Conservation (phyloP, 2,888 invertebrate species). For the Emesis russula region DNA sequence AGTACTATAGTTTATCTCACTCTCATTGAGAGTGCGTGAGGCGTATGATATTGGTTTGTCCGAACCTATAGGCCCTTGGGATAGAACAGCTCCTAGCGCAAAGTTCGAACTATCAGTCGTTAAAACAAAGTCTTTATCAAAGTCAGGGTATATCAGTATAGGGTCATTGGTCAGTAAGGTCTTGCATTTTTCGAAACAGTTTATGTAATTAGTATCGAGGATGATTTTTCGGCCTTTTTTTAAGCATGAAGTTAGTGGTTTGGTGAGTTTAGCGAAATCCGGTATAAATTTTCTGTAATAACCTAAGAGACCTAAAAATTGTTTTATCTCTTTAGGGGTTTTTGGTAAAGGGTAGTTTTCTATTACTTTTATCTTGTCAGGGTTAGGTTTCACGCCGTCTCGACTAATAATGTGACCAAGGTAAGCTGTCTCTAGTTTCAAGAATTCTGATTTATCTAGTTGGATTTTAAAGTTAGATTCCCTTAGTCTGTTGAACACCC, state of each 20-base stretch:
- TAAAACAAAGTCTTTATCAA: slow-evolving; percentile 84
- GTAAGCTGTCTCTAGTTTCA: slow-evolving; percentile 7
- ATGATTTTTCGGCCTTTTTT: slow-evolving; percentile 48
- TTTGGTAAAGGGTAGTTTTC: too few relatives aligned
- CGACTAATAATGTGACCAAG: slow-evolving; percentile 23
- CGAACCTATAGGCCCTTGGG: slow-evolving; percentile 78
- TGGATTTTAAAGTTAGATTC: slow-evolving; percentile 19
- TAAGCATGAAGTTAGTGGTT: too few relatives aligned
- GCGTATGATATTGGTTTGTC: slow-evolving; percentile 23
- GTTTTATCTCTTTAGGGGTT: too few relatives aligned
- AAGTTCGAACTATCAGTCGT: slow-evolving; percentile 63
- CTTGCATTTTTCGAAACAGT: slow-evolving; percentile 81
- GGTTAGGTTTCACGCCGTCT: slow-evolving; percentile 85
- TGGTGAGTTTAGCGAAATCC: too few relatives aligned
- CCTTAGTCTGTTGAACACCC: not conserved
- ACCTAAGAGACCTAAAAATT: too few relatives aligned
- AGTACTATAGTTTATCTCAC: slow-evolving; percentile 47
- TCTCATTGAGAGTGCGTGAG: too few relatives aligned
- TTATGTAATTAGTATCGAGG: slow-evolving; percentile 81
- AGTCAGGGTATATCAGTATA: slow-evolving; percentile 64
- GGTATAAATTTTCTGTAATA: too few relatives aligned
- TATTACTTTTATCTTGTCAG: slow-evolving; percentile 80
- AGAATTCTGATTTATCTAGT: slow-evolving; percentile 59
- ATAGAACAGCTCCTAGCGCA: slow-evolving; percentile 18
- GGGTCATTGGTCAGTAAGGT: slow-evolving; percentile 80